Base-by-base conservation (phyloP, 2,888 invertebrate genomes). In the Metalampra italica region DNA sequence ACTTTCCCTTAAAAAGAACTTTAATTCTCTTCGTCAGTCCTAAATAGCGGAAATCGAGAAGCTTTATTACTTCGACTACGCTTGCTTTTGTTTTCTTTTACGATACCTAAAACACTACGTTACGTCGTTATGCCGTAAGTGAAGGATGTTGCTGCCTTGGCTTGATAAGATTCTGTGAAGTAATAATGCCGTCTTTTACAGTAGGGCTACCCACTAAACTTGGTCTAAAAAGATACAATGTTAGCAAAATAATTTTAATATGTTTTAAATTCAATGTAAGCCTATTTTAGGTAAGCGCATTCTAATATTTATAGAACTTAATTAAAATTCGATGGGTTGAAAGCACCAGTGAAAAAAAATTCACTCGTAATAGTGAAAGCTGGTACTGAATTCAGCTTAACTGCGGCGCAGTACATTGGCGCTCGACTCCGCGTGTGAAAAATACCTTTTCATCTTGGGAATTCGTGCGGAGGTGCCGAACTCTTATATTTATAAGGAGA, bases 391-490 rank as follows among this genome's bases (percentile, higher is more conserved):
- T n/a, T n/a, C 36, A 36, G 36, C n/a, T 39, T 14, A 14, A n/a
- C 39, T 39, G 39, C 56, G 52, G 65, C 56, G 61, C 57, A 62
- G 65, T 59, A 68, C 59, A 64, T 58, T 63, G 66, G 66, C 67
- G 63, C 57, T 64, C 60, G 63, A 66, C 69, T 71, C 64, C 67
- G 64, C 66, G 72, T 73, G 79, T 81, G 83, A 82, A 84, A 86
- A 85, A 87, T 82, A 82, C 76, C 78, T 75, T 80, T 85, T 83
- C 78, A 84, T 82, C 87, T 82, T 74, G 85, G 84, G 85, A 86
- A 85, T 88, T 83, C 82, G 78, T 73, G 75, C 70, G 68, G 70
- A 78, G 77, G 78, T 81, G 76, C 80, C 82, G 75, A 84, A 83
- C 81, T 82, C 81, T 78, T 84, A 81, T 84, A 85, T 84, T 84